Conservation (phyloP, 2,888 invertebrate genomes). For the Volucella inflata region DNA sequence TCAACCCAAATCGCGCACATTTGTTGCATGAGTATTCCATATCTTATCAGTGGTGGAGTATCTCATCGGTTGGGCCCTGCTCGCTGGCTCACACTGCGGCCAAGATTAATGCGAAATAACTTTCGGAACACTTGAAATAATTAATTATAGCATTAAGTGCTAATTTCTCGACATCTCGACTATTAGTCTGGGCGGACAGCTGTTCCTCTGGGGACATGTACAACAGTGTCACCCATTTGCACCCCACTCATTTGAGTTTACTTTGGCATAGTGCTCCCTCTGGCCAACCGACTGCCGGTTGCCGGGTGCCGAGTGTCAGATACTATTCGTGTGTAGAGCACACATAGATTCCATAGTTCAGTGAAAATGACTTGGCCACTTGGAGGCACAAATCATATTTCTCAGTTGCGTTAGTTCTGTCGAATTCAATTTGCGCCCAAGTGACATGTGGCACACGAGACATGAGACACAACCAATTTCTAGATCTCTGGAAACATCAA, state of each 20-base stretch:
- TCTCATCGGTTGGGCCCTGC: constrained; percentile 35
- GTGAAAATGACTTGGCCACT: constrained; percentile 63
- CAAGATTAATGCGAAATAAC: constrained; percentile 75
- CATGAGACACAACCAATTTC: constrained; percentile 20
- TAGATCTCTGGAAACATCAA: constrained; percentile 70
- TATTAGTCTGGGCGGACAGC: constrained; percentile 76
- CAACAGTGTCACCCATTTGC: constrained; percentile 10
- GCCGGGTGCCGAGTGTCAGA: too few relatives aligned
- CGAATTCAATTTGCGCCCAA: constrained; percentile 67
- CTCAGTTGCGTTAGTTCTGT: constrained; percentile 64
- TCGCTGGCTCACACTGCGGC: constrained; percentile 48
- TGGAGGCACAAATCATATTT: constrained; percentile 64
- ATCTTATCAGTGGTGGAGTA: constrained; percentile 9
- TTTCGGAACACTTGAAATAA: constrained; percentile 76
- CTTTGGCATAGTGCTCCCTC: too few relatives aligned
- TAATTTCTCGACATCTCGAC: constrained; percentile 76
- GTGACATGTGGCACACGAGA: constrained; percentile 63
- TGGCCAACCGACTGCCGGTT: too few relatives aligned
- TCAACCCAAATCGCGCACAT: too few relatives aligned
- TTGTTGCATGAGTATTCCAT: neutral
- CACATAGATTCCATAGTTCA: neutral
- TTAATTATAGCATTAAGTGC: constrained; percentile 76
- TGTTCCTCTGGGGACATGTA: constrained; percentile 40
- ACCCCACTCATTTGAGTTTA: neutral
- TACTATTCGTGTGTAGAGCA: constrained; percentile 4